phyloP scores from a whole-genome alignment of 2,113 vertebrate species.

The Pagrus major region DNA sequence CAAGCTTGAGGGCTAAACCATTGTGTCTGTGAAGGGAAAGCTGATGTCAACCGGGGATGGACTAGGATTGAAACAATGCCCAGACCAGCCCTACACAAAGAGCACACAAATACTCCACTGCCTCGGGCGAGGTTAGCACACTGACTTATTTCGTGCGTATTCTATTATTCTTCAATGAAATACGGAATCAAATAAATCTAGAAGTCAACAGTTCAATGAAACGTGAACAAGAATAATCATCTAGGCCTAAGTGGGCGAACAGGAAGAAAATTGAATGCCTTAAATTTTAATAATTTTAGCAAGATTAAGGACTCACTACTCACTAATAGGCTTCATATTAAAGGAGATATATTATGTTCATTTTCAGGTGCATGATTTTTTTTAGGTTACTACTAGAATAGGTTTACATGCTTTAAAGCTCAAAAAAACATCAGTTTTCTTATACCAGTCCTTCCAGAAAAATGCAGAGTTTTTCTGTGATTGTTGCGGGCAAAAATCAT shows the following conservation, averaged over 20 bases:
- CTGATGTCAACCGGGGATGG: constrained; percentile 15
- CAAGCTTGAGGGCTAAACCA: constrained; percentile 38
- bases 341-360: too few species aligned
- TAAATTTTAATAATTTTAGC: not conserved
- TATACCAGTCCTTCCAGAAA: too few species aligned
- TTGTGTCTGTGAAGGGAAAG: constrained; percentile 33
- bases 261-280: not conserved
- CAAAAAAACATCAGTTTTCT: too few species aligned
- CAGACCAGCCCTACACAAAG: not conserved
- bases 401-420: too few species aligned
- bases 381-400: too few species aligned
- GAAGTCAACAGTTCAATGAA: not conserved
- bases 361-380: too few species aligned
- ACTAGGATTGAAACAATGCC: constrained; percentile 33
- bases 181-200: not conserved
- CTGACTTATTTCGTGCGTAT: not conserved
- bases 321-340: not conserved
- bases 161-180: constrained; percentile 16
- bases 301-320: not conserved
- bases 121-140: constrained; percentile 28
- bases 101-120: not conserved
- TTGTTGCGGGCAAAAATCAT: too few species aligned
- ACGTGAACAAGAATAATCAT: not conserved
- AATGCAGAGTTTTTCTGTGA: too few species aligned
- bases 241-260: not conserved